Conservation (phyloP, 2,888 invertebrate genomes). For the Cheilosia vernalis region DNA sequence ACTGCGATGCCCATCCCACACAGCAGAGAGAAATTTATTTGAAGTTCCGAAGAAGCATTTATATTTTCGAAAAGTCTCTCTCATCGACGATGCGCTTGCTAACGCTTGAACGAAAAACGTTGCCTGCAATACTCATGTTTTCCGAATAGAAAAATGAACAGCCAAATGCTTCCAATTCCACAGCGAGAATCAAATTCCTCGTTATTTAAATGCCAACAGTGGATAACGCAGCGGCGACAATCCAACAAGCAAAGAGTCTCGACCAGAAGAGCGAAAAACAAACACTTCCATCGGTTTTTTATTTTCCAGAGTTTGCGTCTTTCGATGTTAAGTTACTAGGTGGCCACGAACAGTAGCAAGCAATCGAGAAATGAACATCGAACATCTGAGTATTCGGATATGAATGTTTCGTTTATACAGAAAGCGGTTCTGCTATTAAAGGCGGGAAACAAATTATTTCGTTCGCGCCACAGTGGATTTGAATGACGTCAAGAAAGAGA, state of each 20-base stretch:
- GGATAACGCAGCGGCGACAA: slow-evolving; percentile 4
- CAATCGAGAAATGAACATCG: slow-evolving; percentile 65
- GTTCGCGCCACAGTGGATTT: slow-evolving; percentile 9
- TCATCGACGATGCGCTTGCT: slow-evolving; percentile 26
- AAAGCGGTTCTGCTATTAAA: slow-evolving; percentile 27
- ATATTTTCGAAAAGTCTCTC: slow-evolving; percentile 4
- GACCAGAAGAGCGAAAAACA: slow-evolving; percentile 55
- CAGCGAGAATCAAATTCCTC: slow-evolving; percentile 1
- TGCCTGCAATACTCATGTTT: slow-evolving; percentile 7
- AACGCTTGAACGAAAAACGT: slow-evolving; percentile 30
- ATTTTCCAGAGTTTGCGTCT: slow-evolving; percentile 83
- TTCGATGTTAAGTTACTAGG: slow-evolving; percentile 83
- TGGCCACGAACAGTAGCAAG: slow-evolving; percentile 66
- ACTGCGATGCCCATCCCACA: too few species aligned
- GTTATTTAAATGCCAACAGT: not conserved
- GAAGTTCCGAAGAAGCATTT: not conserved
- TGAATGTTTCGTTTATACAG: slow-evolving; percentile 17
- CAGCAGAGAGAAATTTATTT: too few species aligned
- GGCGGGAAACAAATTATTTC: slow-evolving; percentile 2
- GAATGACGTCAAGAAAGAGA: slow-evolving; percentile 52
- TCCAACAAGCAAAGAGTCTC: slow-evolving; percentile 45
- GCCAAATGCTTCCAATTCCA: slow-evolving; percentile 4
- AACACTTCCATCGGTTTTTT: slow-evolving; percentile 67
- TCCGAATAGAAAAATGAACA: slow-evolving; percentile 8
- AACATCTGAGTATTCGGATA: slow-evolving; percentile 21